Evolutionary conservation across 2,888 invertebrate species (phyloP), one percentile per base, ranked within the genome.

Genomic region (Dendrolimus pini): DNA sequence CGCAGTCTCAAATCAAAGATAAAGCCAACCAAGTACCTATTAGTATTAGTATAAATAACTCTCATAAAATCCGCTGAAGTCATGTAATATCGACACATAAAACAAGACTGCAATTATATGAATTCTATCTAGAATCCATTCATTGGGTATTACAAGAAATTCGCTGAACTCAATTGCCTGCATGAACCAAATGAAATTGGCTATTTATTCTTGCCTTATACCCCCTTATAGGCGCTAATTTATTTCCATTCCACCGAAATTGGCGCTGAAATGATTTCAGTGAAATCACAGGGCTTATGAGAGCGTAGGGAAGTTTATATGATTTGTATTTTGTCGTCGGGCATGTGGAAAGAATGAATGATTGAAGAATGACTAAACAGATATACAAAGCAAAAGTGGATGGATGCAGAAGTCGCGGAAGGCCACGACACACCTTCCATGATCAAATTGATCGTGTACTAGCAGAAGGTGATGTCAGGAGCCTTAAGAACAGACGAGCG

Each of bases 171-270:
- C 54, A 41, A 55, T 53, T 47, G 55, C 42, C 55, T 54, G 14
- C 10, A 53, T 41, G 54, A 58, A 58, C 59, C 61, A 54, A 59
- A 57, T 57, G 7, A 61, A 59, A 66, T 62, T 61, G 61, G 55
- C 61, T 60, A 68, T 64, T 60, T 64, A 65, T 65, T 57, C 54
- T 18, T 55, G 59, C 57, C 55, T 59, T 59, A 65, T 60, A 54
- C 30, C 30, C 6, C 30, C 30, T 30, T 55, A 18, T 53, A 58
- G 61, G 57, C 54, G 57, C 54, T 58, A 14, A 59, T 68, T 59
- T 58, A 61, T 60, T 53, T 56, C 9, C 30, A 61, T 61, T 62
- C 47, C 9, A 2, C 47, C 12, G 47, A 47, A 10, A 47, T 47
- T 47, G 47, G 9, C 12, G 12, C 47, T 12, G 47, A 47, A 30